Evolutionary conservation across 2,113 vertebrate genomes (phyloP).

Genomic region (Mus pahari): DNA sequence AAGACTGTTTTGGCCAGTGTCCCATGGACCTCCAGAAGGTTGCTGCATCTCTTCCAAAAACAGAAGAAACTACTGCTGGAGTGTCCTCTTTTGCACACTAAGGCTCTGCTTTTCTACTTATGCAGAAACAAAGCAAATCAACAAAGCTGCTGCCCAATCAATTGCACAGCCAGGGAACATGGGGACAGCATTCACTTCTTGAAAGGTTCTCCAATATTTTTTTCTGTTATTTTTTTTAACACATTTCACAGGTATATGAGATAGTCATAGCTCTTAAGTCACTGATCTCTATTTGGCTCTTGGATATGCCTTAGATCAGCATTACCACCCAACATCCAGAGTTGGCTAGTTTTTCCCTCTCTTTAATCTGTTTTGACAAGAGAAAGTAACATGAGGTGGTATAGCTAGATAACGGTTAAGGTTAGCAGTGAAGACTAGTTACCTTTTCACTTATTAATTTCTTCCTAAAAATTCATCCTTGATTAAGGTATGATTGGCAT

Average conservation of each 20-base stretch:
- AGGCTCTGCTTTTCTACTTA: not conserved
- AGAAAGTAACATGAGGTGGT: not conserved
- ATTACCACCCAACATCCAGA: not conserved
- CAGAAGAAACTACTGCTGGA: no score
- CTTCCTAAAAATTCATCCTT: not conserved
- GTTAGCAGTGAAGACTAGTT: not conserved
- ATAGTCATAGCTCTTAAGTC: not conserved
- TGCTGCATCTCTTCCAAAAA: not conserved
- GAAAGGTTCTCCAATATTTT: no score
- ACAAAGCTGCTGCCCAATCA: not conserved
- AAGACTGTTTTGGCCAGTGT: not conserved
- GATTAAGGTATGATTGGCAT: not conserved
- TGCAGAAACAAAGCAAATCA: not conserved
- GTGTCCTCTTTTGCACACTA: no score
- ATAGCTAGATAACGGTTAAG: not conserved
- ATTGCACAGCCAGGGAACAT: not conserved
- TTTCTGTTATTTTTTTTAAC: not conserved
- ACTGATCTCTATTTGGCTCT: not conserved
- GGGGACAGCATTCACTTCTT: no score
- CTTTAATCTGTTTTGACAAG: not conserved
- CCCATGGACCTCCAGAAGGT: not conserved
- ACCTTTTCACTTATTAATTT: not conserved
- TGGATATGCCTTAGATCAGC: no score
- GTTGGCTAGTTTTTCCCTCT: not conserved
- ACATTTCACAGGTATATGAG: no score